Percentiles rank a stretch among this genome's conserved stretches.
Conservation (phyloP, 2,797 vertebrate species). For the Phyllotis vaccarum region DNA sequence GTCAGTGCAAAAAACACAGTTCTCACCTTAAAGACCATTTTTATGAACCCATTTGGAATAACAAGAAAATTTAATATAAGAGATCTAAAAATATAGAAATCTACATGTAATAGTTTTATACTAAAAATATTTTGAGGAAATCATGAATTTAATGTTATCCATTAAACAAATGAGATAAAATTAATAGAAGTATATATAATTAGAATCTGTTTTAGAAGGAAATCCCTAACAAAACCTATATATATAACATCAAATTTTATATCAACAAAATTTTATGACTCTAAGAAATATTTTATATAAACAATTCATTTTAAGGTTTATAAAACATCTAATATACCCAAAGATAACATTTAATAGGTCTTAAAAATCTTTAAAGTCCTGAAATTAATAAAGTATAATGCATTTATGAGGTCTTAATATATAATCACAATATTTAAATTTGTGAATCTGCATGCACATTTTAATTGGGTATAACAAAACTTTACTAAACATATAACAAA, state of each 20-base stretch:
- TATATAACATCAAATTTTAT: background rate
- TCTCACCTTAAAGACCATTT: background rate
- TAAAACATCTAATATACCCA: background rate
- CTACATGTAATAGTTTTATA: background rate
- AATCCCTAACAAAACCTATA: background rate
- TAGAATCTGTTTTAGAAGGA: background rate
- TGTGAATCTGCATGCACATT: too few relatives aligned
- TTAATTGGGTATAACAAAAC: too few relatives aligned
- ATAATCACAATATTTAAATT: too few relatives aligned
- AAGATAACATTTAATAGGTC: background rate
- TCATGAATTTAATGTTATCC: background rate
- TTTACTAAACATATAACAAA: too few relatives aligned
- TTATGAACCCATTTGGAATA: background rate
- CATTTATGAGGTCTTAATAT: background rate
- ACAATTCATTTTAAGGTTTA: background rate
- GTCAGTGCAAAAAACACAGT: background rate
- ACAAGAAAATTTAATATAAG: background rate
- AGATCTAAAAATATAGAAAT: background rate
- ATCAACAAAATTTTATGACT: background rate
- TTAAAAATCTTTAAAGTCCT: background rate
- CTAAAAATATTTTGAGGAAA: background rate
- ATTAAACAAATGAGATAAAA: background rate
- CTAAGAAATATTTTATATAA: background rate
- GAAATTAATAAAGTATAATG: background rate
- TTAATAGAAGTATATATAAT: background rate